These are phyloP conservation scores for Urocolius indicus DNA, from an alignment of 2,113 vertebrate species.

Conservation along the genomic window DNA sequence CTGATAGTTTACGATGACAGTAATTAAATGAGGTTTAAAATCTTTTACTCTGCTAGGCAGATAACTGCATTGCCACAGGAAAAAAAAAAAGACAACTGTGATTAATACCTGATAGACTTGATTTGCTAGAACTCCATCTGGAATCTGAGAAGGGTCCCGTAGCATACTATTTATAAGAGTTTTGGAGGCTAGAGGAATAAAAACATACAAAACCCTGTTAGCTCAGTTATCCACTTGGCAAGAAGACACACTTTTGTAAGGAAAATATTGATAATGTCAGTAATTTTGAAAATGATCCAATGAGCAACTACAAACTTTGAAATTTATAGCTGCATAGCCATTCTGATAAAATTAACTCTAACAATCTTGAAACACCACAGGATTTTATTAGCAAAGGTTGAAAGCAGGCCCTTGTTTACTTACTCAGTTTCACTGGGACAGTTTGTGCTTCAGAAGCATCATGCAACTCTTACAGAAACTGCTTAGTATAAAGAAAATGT, in stretches of 20 bases:
- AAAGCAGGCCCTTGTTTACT: neutral
- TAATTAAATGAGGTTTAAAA: slow-evolving; percentile 87
- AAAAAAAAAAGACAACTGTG: slow-evolving; percentile 69
- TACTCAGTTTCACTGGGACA: neutral
- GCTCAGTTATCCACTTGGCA: slow-evolving; percentile 40
- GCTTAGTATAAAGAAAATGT: neutral
- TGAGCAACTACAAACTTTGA: neutral
- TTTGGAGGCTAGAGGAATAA: slow-evolving; percentile 86
- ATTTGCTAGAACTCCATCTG: slow-evolving; percentile 89
- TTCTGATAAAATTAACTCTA: neutral
- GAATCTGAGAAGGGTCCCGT: slow-evolving; percentile 92
- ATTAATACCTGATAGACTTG: slow-evolving; percentile 94
- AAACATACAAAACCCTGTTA: slow-evolving; percentile 47
- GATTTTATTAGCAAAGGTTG: neutral
- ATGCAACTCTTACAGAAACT: neutral
- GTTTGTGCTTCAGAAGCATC: neutral
- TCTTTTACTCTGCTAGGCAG: slow-evolving; percentile 76
- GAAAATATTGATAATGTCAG: neutral
- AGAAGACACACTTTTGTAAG: slow-evolving; percentile 7
- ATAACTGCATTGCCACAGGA: slow-evolving; percentile 69
- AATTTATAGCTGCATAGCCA: neutral
- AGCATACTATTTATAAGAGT: slow-evolving; percentile 92
- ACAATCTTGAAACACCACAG: neutral
- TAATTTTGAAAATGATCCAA: neutral
- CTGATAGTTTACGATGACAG: slow-evolving; percentile 83